Percentiles rank a stretch among this genome's conserved stretches.
Conservation (phyloP, 2,888 invertebrate genomes). For the Gisinianus flammeolus region DNA sequence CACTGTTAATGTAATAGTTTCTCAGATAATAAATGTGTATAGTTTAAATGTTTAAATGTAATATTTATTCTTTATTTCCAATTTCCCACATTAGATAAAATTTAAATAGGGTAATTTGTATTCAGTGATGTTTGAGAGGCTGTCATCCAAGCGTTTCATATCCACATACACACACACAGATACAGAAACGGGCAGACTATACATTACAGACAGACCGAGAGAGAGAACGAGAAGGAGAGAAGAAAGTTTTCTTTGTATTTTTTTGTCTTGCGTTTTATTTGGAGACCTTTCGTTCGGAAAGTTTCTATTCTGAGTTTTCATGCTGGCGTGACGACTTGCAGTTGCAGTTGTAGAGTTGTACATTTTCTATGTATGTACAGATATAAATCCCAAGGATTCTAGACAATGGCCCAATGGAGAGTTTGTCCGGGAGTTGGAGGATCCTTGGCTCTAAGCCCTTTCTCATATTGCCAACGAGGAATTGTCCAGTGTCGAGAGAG, state of each 20-base stretch:
- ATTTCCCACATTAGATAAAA: slow-evolving; percentile 16
- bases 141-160: not conserved
- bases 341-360: not conserved
- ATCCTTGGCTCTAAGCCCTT: slow-evolving; percentile 5
- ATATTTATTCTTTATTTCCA: slow-evolving; percentile 6
- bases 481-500: slow-evolving; percentile 25
- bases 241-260: too few relatives aligned
- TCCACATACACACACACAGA: not conserved
- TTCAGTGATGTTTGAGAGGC: slow-evolving; percentile 5
- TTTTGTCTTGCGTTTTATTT: too few relatives aligned
- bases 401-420: not conserved
- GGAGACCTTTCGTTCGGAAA: too few relatives aligned
- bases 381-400: slow-evolving; percentile 12
- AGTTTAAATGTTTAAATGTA: not conserved
- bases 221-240: not conserved
- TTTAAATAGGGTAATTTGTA: slow-evolving; percentile 15
- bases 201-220: not conserved
- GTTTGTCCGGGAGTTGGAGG: not conserved
- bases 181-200: not conserved
- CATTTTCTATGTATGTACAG: not conserved
- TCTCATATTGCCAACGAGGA: slow-evolving; percentile 7
- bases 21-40: slow-evolving; percentile 1
- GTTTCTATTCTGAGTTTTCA: too few relatives aligned
- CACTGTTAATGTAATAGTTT: not conserved
- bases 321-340: too few relatives aligned